Conservation (phyloP, 2,113 vertebrate genomes). For the Naja naja region DNA sequence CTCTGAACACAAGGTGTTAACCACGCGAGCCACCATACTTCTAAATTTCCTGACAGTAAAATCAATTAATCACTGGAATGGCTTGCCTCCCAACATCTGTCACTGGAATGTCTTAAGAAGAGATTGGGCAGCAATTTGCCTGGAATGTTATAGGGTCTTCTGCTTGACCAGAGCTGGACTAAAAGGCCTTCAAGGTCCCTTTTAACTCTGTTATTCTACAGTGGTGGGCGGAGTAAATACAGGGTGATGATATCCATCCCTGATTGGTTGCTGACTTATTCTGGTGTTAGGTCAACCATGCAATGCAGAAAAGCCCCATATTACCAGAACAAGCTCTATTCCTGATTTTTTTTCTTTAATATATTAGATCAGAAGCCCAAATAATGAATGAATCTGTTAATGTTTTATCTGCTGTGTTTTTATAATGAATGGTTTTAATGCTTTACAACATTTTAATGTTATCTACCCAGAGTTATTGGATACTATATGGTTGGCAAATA, state of each 20-base stretch:
- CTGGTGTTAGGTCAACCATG: not conserved
- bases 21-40: not conserved
- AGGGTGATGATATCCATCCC: not conserved
- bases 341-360: not conserved
- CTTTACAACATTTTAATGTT: not conserved
- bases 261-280: not conserved
- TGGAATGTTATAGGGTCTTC: not conserved
- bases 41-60: not conserved
- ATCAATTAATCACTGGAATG: not conserved
- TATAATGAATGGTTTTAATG: not conserved
- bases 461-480: not conserved
- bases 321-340: not conserved
- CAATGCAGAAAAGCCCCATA: not conserved
- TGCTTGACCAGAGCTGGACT: not conserved
- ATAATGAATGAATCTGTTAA: not conserved
- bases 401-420: not conserved
- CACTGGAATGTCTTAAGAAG: not conserved
- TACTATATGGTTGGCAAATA: not conserved
- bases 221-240: not conserved
- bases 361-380: not conserved
- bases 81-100: not conserved
- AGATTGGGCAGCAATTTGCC: too few relatives aligned
- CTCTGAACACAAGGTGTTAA: not conserved
- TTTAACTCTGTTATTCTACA: not conserved
- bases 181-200: not conserved